Percentiles rank a stretch among this genome's conserved stretches.
These are phyloP conservation scores for Takifugu rubripes DNA, from an alignment of 2,797 vertebrate species.

Conservation along the genomic window DNA sequence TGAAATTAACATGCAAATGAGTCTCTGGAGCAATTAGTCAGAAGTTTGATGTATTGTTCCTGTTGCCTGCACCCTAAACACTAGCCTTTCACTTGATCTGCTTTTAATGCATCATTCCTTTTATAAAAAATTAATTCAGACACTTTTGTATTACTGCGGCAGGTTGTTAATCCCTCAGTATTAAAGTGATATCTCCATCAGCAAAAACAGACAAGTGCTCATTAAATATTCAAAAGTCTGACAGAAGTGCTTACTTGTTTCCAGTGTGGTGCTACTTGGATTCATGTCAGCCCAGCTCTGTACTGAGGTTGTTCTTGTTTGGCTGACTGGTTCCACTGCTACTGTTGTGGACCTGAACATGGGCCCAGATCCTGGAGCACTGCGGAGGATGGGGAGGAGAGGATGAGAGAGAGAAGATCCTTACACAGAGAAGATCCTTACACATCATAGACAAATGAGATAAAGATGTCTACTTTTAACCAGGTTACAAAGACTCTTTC, in stretches of 20 bases:
- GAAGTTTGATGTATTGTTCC: conserved; percentile 6
- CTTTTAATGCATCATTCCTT: not conserved
- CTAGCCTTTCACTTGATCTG: conserved; percentile 4
- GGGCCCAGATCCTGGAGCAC: conserved; percentile 93
- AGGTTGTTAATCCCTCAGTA: conserved; percentile 35
- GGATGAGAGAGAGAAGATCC: not conserved
- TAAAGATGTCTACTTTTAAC: no score
- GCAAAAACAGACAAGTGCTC: conserved; percentile 52
- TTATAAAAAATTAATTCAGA: conserved; percentile 12
- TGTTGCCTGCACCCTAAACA: conserved; percentile 1
- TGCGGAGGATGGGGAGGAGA: conserved; percentile 42
- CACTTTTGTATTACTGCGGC: conserved; percentile 16
- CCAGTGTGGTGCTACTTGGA: conserved; percentile 20
- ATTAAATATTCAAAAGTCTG: conserved; percentile 49
- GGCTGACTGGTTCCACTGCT: conserved; percentile 76
- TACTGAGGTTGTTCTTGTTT: conserved; percentile 33
- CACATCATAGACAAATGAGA: no score
- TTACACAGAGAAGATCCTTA: no score
- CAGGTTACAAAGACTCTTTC: no score
- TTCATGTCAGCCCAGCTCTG: conserved; percentile 42
- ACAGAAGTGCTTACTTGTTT: conserved; percentile 49
- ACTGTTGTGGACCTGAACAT: conserved; percentile 99
- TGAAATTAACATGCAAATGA: conserved; percentile 8
- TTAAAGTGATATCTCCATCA: conserved; percentile 42
- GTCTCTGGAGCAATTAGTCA: not conserved